Evolutionary conservation across 2,113 vertebrate species (phyloP), one percentile per base, ranked within the genome.

Genomic region (Lophochroa leadbeateri): DNA sequence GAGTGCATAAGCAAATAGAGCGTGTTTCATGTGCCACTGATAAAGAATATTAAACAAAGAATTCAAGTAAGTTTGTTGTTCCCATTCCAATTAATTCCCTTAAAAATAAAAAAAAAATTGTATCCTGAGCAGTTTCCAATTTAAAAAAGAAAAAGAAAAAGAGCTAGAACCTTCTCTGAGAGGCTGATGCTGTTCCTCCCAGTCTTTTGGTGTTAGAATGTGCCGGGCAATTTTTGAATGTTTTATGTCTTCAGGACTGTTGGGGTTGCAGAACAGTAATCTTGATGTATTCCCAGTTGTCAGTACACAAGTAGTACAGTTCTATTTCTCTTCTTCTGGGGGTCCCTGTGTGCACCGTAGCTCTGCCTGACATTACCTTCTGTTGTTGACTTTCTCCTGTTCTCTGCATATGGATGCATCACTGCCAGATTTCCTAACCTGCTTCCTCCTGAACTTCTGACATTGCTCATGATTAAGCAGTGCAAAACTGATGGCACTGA

Each of bases 331-430:
- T 39, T 82, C 53, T 94, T 29, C 47, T 83, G 58, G 55, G 64
- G 70, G 46, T 49, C 13, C 37, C 12, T 2, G 2, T 0, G 0
- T 57, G 21, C 24, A 11, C 18, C 74, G 17, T 55, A 23, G 12
- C 19, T 68, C n/a, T 70, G 16, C 58, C 7, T 79, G 9, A 19
- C 4, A 68, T 55, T 44, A 47, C 25, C 13, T 75, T 67, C 50
- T 71, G 24, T n/a, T 79, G 24, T 10, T 76, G 37, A 27, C 33
- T 75, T 94, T 71, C 29, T 83, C 37, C 29, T 8, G 1, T 61
- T 75, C 29, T 35, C 50, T 71, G 21, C 17, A 14, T 24, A 10
- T 0, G 11, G 65, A 8, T 85, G 41, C 39, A 50, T 39, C n/a
- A 16, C n/a, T 41, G 17, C 11, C 47, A 33, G 2, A 72, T 74